Base-by-base conservation (phyloP, 2,888 invertebrate species). In the Calliopum simillimum region DNA sequence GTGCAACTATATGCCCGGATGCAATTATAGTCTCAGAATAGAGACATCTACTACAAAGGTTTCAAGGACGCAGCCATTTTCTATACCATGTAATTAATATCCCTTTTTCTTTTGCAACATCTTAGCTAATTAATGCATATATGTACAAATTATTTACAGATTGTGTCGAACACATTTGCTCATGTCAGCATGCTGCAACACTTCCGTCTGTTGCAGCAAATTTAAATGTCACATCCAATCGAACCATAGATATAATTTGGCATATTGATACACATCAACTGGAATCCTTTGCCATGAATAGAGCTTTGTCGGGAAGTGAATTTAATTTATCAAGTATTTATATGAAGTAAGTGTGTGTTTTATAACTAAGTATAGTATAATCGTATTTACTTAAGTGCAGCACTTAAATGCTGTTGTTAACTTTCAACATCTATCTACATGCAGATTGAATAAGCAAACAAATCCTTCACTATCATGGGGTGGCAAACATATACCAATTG, bases 381-480 rank as follows among this genome's bases (percentile, higher is more conserved):
- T n/a, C n/a, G n/a, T n/a, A n/a, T n/a, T n/a, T n/a, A n/a, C n/a
- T n/a, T n/a, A n/a, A n/a, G n/a, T n/a, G n/a, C n/a, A 33, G 2
- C 2, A 33, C 8, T 33, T 33, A 3, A 1, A 33, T 33, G 33
- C 33, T 33, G 8, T 2, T 33, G 33, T 1, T 1, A 33, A 33
- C 2, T 6, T 33, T 8, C 5, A 33, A 33, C 33, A 33, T 41
- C 21, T 47, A 43, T n/a, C n/a, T n/a, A n/a, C n/a, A n/a, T n/a
- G n/a, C 65, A 84, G 84, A 72, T 78, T 84, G 49, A 79, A 78
- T 21, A 80, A 82, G 71, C 81, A 82, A 69, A 78, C 76, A 8
- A 84, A 81, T 73, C 85, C 84, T 0, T 80, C 79, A 1, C 72
- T 85, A 11, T 74, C 81, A 3, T 85, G 85, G 85, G 84, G 85